Evolutionary conservation across 2,888 invertebrate species (phyloP).

Genomic region (Cabera pusaria): DNA sequence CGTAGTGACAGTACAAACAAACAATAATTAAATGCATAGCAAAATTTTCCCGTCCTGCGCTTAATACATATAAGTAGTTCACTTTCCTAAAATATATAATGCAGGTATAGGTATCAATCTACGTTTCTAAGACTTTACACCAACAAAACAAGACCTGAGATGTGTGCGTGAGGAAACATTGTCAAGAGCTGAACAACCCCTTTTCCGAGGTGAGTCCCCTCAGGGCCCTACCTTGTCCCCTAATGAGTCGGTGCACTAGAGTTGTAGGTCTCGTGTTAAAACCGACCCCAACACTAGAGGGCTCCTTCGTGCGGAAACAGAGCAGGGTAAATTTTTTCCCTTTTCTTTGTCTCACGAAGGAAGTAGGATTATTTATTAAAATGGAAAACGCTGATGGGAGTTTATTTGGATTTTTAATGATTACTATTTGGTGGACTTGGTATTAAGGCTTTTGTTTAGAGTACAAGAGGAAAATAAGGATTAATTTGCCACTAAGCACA

Average conservation of each 20-base stretch:
- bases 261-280: slow-evolving; percentile 78
- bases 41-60: no score
- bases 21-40: no score
- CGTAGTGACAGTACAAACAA: no score
- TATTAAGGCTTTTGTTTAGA: no score
- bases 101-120: no score
- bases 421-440: no score
- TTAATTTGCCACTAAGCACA: no score
- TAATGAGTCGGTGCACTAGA: slow-evolving; percentile 82
- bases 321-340: slow-evolving; percentile 58
- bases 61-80: no score
- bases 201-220: slow-evolving; percentile 67
- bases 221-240: slow-evolving; percentile 69
- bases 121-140: no score
- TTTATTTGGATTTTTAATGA: slow-evolving; percentile 13
- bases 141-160: no score
- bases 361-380: slow-evolving; percentile 53
- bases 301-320: slow-evolving; percentile 67
- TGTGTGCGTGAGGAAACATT: slow-evolving; percentile 65
- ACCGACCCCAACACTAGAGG: slow-evolving; percentile 66
- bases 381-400: slow-evolving; percentile 30
- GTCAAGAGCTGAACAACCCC: slow-evolving; percentile 69
- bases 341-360: slow-evolving; percentile 55
- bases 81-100: no score
- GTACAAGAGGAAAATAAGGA: no score